phyloP scores from a whole-genome alignment of 1,140 invertebrate species.

The Bombus waltoni region DNA sequence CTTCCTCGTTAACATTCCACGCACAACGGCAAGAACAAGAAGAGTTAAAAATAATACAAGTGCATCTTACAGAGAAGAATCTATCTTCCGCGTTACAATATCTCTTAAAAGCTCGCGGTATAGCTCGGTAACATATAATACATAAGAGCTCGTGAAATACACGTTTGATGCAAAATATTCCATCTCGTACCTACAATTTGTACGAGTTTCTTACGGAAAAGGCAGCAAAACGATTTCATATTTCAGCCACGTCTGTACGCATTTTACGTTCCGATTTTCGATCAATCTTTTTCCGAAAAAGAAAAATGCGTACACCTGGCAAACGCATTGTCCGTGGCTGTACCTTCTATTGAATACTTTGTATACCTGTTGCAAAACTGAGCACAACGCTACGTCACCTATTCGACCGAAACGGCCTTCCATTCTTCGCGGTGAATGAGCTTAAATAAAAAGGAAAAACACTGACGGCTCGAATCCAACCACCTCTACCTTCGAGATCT shows the following conservation, averaged over 20 bases:
- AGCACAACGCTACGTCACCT: neutral
- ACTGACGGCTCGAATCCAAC: neutral
- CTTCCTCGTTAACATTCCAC: neutral
- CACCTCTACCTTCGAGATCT: too few species aligned
- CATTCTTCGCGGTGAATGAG: neutral
- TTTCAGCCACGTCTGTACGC: neutral
- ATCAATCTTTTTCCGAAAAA: neutral
- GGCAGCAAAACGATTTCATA: slow-evolving; percentile 7
- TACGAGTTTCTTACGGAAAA: neutral
- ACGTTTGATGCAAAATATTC: slow-evolving; percentile 7
- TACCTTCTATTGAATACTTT: neutral
- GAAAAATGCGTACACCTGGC: neutral
- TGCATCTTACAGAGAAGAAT: slow-evolving; percentile 4
- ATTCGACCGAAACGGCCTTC: neutral
- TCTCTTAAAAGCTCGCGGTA: slow-evolving; percentile 8
- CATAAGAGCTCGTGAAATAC: slow-evolving; percentile 13
- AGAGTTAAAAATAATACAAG: neutral
- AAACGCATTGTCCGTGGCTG: neutral
- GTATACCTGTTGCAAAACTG: neutral
- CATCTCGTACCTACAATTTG: slow-evolving; percentile 19
- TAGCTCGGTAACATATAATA: neutral
- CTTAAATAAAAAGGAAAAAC: neutral
- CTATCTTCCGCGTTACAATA: slow-evolving; percentile 19
- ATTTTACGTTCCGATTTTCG: slow-evolving; percentile 8
- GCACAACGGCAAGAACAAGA: too few species aligned